Conservation (phyloP, 2,888 invertebrate species). For the Spialia ferax region DNA sequence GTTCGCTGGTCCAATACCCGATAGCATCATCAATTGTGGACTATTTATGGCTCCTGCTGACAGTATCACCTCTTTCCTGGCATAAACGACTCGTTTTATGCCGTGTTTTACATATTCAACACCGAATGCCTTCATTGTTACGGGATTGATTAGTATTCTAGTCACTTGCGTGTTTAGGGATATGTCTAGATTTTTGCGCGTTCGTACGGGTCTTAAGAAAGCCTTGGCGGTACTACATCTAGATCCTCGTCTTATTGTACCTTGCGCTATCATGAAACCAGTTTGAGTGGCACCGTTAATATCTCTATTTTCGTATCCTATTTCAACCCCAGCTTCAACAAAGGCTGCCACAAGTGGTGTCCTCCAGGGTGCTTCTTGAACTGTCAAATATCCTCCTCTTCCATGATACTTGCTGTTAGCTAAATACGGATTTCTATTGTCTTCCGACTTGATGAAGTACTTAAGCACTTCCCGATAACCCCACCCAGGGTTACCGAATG, state of each 20-base stretch:
- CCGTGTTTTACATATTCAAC: constrained; percentile 94
- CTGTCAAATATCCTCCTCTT: constrained; percentile 91
- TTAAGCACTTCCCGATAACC: constrained; percentile 93
- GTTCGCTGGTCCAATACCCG: constrained; percentile 92
- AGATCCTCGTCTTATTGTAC: constrained; percentile 92
- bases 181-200: constrained; percentile 92
- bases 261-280: constrained; percentile 94
- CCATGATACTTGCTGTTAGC: constrained; percentile 90
- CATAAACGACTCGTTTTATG: constrained; percentile 89
- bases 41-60: constrained; percentile 97
- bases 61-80: constrained; percentile 94
- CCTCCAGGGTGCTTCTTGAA: constrained; percentile 95
- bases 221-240: constrained; percentile 96
- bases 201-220: constrained; percentile 92
- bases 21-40: constrained; percentile 96
- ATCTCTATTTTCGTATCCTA: constrained; percentile 94
- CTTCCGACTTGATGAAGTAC: constrained; percentile 96
- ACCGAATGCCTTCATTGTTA: constrained; percentile 91
- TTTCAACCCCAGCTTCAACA: constrained; percentile 92
- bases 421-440: constrained; percentile 95
- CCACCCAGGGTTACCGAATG: constrained; percentile 96
- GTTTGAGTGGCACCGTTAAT: constrained; percentile 93
- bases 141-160: constrained; percentile 90
- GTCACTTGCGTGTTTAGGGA: constrained; percentile 94
- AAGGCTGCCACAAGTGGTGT: constrained; percentile 94